Base-by-base conservation (phyloP, 2,888 invertebrate species). In the Orthosia incerta region DNA sequence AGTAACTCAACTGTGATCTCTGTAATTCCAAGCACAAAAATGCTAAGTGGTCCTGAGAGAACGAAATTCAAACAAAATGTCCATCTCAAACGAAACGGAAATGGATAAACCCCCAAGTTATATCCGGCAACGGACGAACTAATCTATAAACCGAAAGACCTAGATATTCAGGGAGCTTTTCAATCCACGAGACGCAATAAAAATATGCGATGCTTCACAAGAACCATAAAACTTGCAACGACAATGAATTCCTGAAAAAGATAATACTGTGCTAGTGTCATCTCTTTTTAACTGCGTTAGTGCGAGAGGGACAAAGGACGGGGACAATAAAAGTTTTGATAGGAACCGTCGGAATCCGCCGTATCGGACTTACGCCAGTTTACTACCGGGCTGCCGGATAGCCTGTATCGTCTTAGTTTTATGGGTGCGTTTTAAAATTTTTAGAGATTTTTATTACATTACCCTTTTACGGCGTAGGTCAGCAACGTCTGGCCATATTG, bases 221-320 rank as follows among this genome's bases (percentile, higher is more conserved):
- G 90, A 90, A 89, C 88, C 94, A 94, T 95, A 96, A 96, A 96
- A 95, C 93, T 93, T 83, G 90, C 91, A 91, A 94, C 94, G 95
- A 95, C 96, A 95, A 95, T 96, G 96, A 95, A 96, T 96, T 95
- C 92, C 94, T 94, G 95, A 94, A 95, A 95, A 95, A 95, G 95
- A 95, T 94, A 93, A 94, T 94, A 90, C 91, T 88, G 88, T 86
- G 82, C 88, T 89, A 88, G 89, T 91, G 91, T 90, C 92, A 90
- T 93, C 94, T 93, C 94, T 92, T 94, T 94, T 93, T 89, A 91
- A 87, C 91, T 91, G 89, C 88, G 90, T 91, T 88, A 89, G 94
- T 88, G 89, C 18, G 93, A 95, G 91, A 89, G 87, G 93, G 95
- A 95, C 93, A 93, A 93, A 93, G 92, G 93, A 91, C 89, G 86